Percentiles rank a stretch among this genome's conserved stretches.
phyloP scores from a whole-genome alignment of 1,140 invertebrate genomes.

The Ephestia elutella region DNA sequence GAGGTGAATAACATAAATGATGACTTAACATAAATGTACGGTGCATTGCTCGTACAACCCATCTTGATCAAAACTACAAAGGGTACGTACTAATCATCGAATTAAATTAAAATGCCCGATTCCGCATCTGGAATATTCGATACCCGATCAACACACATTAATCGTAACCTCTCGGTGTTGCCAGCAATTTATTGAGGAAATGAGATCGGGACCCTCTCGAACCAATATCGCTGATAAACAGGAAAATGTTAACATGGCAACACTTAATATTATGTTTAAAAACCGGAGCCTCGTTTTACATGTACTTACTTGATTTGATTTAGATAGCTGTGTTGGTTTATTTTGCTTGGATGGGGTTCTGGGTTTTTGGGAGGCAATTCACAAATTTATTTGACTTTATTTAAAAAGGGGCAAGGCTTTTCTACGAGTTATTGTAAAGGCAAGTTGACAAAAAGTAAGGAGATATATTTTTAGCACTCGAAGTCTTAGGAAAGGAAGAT shows the following conservation, averaged over 20 bases:
- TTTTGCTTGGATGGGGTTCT: background rate
- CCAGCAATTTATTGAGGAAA: conserved; percentile 2
- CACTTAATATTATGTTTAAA: background rate
- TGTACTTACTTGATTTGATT: background rate
- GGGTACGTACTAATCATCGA: too few relatives aligned
- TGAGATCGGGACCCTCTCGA: background rate
- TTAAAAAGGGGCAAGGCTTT: too few relatives aligned
- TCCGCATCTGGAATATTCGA: conserved; percentile 7
- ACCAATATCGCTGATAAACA: background rate
- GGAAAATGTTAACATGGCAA: conserved; percentile 1
- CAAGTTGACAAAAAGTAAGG: too few relatives aligned
- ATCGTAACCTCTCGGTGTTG: background rate
- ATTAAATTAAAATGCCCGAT: background rate
- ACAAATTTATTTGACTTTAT: background rate
- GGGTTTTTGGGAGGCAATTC: background rate
- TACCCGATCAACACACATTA: background rate
- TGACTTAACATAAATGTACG: background rate
- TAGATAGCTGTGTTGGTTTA: background rate
- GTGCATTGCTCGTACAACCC: too few relatives aligned
- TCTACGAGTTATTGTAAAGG: too few relatives aligned
- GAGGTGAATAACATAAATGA: background rate
- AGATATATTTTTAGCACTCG: too few relatives aligned
- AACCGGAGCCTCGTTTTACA: background rate
- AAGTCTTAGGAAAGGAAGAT: too few relatives aligned
- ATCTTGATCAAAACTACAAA: too few relatives aligned